Evolutionary conservation across 2,113 vertebrate genomes (phyloP).

Genomic region (Misgurnus anguillicaudatus): DNA sequence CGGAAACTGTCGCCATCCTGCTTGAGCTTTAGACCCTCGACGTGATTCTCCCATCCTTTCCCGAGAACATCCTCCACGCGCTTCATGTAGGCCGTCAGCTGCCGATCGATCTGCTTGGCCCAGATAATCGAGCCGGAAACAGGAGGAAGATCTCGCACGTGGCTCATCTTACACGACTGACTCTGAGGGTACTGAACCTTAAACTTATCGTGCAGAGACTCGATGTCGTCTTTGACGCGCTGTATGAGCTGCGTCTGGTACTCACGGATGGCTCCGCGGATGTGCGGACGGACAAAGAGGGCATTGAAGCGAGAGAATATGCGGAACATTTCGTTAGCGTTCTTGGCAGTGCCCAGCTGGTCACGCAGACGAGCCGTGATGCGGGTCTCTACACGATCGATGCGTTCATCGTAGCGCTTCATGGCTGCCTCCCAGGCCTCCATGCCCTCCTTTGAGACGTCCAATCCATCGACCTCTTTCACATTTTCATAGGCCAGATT

Average conservation of each 20-base stretch:
- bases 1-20: conserved; percentile 98
- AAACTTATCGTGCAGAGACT: conserved; percentile 98
- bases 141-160: conserved; percentile 92
- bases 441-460: conserved; percentile 96
- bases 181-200: conserved; percentile 99
- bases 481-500: conserved; percentile 98
- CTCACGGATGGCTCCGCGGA: conserved; percentile 94
- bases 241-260: conserved; percentile 98
- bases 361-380: conserved; percentile 96
- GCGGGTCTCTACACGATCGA: conserved; percentile 95
- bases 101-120: conserved; percentile 98
- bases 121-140: conserved; percentile 98
- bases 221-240: conserved; percentile 96
- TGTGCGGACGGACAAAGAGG: conserved; percentile 96
- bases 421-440: conserved; percentile 98
- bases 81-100: conserved; percentile 98
- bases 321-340: conserved; percentile 98
- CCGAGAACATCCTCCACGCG: conserved; percentile 97
- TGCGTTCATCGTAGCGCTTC: conserved; percentile 96
- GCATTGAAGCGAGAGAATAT: conserved; percentile 99
- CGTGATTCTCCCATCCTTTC: conserved; percentile 98
- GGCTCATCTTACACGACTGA: conserved; percentile 98
- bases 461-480: conserved; percentile 96
- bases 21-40: conserved; percentile 97
- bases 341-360: conserved; percentile 96